These are phyloP conservation scores for Coregonus ussuriensis DNA, from an alignment of 2,797 vertebrate species.

Conservation along the genomic window DNA sequence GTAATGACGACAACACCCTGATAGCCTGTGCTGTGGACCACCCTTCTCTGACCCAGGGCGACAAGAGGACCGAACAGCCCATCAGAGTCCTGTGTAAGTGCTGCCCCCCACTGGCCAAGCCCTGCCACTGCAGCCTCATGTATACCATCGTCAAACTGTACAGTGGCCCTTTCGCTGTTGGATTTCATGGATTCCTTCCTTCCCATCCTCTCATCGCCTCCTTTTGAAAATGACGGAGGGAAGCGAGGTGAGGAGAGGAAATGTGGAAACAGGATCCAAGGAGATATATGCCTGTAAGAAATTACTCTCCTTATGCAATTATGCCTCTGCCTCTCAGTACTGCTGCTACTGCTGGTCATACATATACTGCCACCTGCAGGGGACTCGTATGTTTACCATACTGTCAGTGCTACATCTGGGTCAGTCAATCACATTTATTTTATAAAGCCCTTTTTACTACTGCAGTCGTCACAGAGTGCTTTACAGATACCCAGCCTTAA, in stretches of 20 bases:
- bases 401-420: background rate
- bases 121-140: background rate
- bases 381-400: background rate
- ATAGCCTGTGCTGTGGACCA: conserved; percentile 88
- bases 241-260: no score
- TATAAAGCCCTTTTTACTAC: no score
- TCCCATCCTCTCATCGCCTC: no score
- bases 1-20: conserved; percentile 80
- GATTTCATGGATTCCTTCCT: no score
- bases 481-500: no score
- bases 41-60: conserved; percentile 79
- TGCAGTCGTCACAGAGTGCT: no score
- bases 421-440: no score
- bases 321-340: background rate
- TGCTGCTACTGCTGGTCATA: conserved; percentile 7
- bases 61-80: conserved; percentile 82
- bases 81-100: conserved; percentile 90
- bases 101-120: background rate
- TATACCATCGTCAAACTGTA: background rate
- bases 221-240: no score
- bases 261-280: no score
- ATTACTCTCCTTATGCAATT: no score
- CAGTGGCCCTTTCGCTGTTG: no score
- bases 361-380: conserved; percentile 60
- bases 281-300: no score